Percentiles rank a stretch among this genome's conserved stretches.
Conservation (phyloP, 2,888 invertebrate genomes). For the Subacronicta megacephala region DNA sequence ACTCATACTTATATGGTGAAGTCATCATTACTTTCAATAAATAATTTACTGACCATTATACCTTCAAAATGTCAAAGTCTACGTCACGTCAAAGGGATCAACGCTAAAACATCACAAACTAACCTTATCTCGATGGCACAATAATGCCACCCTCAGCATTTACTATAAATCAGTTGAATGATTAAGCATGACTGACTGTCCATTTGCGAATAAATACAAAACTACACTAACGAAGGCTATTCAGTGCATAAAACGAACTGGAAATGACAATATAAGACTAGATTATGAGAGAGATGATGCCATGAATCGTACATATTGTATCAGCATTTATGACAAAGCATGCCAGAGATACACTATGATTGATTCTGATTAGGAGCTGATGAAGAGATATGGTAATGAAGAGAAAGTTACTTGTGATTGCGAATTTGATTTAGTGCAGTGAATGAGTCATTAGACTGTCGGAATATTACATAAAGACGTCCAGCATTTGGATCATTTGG, state of each 20-base stretch:
- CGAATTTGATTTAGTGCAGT: conserved; percentile 43
- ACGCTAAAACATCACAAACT: conserved; percentile 36
- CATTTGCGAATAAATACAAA: conserved; percentile 75
- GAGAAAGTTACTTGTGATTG: conserved; percentile 52
- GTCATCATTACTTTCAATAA: conserved; percentile 39
- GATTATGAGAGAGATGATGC: conserved; percentile 64
- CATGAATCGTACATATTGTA: conserved; percentile 49
- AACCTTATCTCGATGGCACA: conserved; percentile 36
- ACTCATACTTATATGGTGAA: conserved; percentile 23
- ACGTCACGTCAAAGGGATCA: conserved; percentile 41
- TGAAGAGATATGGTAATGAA: conserved; percentile 57
- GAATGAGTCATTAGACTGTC: conserved; percentile 38
- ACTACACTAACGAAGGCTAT: conserved; percentile 84
- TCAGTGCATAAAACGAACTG: conserved; percentile 73
- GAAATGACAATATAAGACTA: conserved; percentile 67
- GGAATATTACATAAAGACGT: conserved; percentile 35
- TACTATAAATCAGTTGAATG: conserved; percentile 73
- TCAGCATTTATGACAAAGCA: conserved; percentile 25
- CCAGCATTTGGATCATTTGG: conserved; percentile 46
- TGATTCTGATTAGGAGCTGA: conserved; percentile 65
- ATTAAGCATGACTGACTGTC: conserved; percentile 80
- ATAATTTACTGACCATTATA: conserved; percentile 43
- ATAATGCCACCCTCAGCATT: conserved; percentile 30
- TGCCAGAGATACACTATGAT: conserved; percentile 52
- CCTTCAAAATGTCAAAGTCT: conserved; percentile 35